Conservation (phyloP, 2,797 vertebrate genomes). For the Falco rusticolus region DNA sequence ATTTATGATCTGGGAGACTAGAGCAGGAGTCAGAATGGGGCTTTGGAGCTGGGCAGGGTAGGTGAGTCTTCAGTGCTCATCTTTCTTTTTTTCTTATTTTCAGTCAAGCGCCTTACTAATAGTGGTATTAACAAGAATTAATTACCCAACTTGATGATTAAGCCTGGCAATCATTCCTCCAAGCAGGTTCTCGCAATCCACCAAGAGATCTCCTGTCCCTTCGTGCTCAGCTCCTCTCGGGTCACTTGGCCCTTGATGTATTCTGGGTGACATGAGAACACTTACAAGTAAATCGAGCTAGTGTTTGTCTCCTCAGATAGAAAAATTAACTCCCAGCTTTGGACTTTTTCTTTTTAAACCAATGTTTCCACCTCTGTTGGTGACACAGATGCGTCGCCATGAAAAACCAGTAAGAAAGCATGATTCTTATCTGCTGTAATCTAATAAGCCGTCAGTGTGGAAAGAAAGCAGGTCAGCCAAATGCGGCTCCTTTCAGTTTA, state of each 20-base stretch:
- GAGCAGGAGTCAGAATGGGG: not conserved
- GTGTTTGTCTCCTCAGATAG: slow-evolving; percentile 2
- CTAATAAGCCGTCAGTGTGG: slow-evolving; percentile 49
- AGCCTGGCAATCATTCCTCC: not conserved
- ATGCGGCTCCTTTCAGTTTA: slow-evolving; percentile 65
- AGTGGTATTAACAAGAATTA: not conserved
- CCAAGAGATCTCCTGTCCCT: not conserved
- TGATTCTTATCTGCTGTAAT: slow-evolving; percentile 60
- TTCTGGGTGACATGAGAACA: not conserved
- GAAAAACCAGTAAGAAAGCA: slow-evolving; percentile 33
- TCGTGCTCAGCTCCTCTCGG: not conserved
- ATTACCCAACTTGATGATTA: not conserved
- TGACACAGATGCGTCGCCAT: not conserved
- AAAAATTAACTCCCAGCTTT: not conserved
- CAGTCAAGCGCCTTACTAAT: not conserved
- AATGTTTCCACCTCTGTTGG: slow-evolving; percentile 25
- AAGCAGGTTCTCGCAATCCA: not conserved
- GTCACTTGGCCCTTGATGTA: not conserved
- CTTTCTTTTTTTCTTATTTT: not conserved
- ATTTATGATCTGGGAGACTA: not conserved
- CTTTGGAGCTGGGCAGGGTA: not conserved
- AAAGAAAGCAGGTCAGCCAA: slow-evolving; percentile 70
- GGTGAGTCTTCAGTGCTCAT: not conserved
- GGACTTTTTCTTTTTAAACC: not conserved
- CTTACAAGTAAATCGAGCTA: not conserved